Conservation (phyloP, 2,888 invertebrate genomes). For the Bombyx huttoni region DNA sequence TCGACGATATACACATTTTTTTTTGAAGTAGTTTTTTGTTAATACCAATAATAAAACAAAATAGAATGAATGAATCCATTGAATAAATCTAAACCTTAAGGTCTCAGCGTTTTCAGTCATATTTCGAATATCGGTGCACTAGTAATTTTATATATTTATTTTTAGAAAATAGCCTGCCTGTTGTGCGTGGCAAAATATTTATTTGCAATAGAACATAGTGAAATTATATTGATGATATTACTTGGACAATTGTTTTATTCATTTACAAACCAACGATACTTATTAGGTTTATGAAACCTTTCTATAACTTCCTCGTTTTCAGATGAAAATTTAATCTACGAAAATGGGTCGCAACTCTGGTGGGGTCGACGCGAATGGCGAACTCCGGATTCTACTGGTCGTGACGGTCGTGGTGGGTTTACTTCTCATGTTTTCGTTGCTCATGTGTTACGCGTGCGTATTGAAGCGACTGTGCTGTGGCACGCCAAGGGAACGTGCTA, state of each 20-base stretch:
- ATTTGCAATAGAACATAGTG: no score
- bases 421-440: conserved; percentile 73
- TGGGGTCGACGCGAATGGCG: conserved; percentile 62
- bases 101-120: no score
- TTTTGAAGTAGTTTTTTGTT: no score
- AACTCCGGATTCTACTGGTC: conserved; percentile 71
- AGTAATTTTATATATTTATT: no score
- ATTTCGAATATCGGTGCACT: no score
- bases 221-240: background rate
- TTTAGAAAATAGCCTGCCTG: no score
- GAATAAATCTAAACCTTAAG: no score
- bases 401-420: conserved; percentile 74
- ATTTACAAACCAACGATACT: background rate
- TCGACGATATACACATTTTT: no score
- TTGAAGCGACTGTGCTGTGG: conserved; percentile 76
- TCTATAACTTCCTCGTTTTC: conserved; percentile 14
- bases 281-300: background rate
- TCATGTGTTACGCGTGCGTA: conserved; percentile 78
- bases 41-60: no score
- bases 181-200: no score
- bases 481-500: conserved; percentile 57
- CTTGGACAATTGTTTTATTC: background rate
- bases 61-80: no score
- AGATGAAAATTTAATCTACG: conserved; percentile 25
- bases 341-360: conserved; percentile 51